These are phyloP conservation scores for Mantis religiosa DNA, from an alignment of 2,888 invertebrate species.

Conservation along the genomic window DNA sequence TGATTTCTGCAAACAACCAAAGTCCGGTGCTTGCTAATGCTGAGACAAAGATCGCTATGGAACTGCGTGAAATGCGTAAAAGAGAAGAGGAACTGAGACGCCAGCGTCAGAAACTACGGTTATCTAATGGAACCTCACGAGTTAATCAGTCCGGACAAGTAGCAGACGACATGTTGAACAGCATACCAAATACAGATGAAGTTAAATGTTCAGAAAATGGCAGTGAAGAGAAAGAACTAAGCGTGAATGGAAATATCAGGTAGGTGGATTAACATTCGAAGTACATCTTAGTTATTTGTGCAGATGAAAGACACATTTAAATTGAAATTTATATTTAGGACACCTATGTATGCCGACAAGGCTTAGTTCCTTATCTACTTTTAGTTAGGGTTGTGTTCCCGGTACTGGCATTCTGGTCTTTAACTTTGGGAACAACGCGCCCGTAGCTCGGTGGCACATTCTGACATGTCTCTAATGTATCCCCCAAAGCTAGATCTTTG, in stretches of 20 bases:
- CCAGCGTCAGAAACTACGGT: slow-evolving; percentile 33
- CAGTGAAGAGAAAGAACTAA: slow-evolving; percentile 37
- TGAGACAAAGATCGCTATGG: slow-evolving; percentile 45
- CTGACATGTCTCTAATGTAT: no score
- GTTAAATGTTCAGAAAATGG: slow-evolving; percentile 39
- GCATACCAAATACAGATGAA: slow-evolving; percentile 39
- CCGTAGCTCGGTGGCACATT: no score
- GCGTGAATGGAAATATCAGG: slow-evolving; percentile 37
- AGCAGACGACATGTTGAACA: slow-evolving; percentile 34
- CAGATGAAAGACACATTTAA: no score
- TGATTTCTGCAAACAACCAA: no score
- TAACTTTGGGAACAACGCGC: no score
- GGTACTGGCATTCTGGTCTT: no score
- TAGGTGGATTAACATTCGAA: slow-evolving; percentile 18
- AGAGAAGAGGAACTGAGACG: slow-evolving; percentile 49
- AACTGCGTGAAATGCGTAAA: slow-evolving; percentile 47
- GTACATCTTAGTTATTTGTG: no score
- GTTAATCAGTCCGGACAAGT: slow-evolving; percentile 21
- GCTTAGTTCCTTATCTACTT: no score
- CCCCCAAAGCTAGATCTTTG: no score
- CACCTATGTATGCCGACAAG: no score
- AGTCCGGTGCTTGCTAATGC: slow-evolving; percentile 28
- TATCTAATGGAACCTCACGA: slow-evolving; percentile 16
- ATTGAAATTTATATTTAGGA: no score
- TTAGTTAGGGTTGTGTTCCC: no score